A percentile compares a stretch with the other conserved stretches of the same genome.
Conservation (phyloP, 2,888 invertebrate genomes). For the Sclerodermus sp. region DNA sequence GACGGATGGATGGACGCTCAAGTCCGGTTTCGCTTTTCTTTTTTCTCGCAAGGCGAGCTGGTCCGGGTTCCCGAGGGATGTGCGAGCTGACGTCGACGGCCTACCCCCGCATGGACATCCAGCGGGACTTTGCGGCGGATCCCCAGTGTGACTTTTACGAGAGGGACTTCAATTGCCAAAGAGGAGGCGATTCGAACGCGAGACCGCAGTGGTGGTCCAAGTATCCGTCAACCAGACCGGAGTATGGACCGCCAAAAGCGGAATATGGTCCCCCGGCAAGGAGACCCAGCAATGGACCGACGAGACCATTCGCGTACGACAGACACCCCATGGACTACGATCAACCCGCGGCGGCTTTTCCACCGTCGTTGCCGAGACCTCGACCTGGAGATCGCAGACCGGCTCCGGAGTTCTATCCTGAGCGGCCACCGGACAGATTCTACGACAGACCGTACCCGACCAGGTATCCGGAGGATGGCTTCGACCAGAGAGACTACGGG, state of each 20-base stretch:
- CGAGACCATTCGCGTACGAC: neutral
- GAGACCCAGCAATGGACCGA: neutral
- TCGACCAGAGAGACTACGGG: constrained; percentile 14
- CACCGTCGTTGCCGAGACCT: neutral
- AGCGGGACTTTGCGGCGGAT: constrained; percentile 67
- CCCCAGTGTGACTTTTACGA: constrained; percentile 80
- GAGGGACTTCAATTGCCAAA: constrained; percentile 68
- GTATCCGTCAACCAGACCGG: constrained; percentile 8
- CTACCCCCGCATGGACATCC: constrained; percentile 68
- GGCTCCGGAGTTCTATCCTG: neutral
- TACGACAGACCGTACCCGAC: constrained; percentile 36
- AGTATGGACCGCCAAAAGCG: neutral
- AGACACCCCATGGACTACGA: neutral
- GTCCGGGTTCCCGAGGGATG: constrained; percentile 60
- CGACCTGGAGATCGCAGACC: constrained; percentile 6
- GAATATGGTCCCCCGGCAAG: neutral
- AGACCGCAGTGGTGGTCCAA: constrained; percentile 8
- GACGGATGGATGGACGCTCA: too few species aligned
- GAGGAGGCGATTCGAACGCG: neutral
- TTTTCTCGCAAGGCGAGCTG: constrained; percentile 15
- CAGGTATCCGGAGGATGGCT: constrained; percentile 11
- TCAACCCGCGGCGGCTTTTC: neutral
- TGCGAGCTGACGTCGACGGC: constrained; percentile 78
- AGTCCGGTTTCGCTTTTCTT: too few species aligned
- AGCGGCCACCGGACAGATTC: constrained; percentile 19